Evolutionary conservation across 2,888 invertebrate species (phyloP), one percentile per base, ranked within the genome.

Genomic region (Cryptocheilus praepositus): DNA sequence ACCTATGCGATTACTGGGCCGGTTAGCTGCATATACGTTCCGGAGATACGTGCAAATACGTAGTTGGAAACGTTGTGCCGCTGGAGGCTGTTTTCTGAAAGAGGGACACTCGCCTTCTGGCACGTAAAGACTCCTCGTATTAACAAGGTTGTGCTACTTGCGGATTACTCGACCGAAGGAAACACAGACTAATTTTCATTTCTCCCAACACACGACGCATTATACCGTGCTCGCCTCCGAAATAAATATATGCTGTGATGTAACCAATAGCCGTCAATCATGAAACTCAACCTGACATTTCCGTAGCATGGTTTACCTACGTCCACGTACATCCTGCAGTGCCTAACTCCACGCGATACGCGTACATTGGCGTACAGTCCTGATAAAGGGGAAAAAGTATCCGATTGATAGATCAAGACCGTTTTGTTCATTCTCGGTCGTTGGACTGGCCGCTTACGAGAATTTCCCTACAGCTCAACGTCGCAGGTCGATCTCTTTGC

Each of bases 1-100:
- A 67, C 59, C 63, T 72, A 61, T 72, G 79, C 79, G 83, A 83
- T 83, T 83, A 82, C 75, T 63, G 71, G 54, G 43, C 53, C 28
- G 68, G 60, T 58, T 70, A 67, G 70, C 67, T 70, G 60, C 63
- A 66, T 68, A 76, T 75, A 71, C 45, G 56, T 64, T 62, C 60
- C 67, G 51, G 61, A 66, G 75, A 65, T 76, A 73, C 77, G 78
- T 77, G 81, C 73, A 80, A 73, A 74, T 74, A 76, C 71, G 76
- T 62, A 58, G 71, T 64, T 68, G 55, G 62, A 59, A 60, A 56
- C 59, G 61, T 5, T 49, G 49, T 49, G 49, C 49, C 59, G 57
- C 64, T 64, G 36, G 36, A 52, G 63, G 67, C 75, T 63, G 51
- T 66, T 57, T 73, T 71, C 68, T 70, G 70, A 74, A 79, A 77